phyloP scores from a whole-genome alignment of 1,140 invertebrate species.

The Dendrolimus kikuchii region DNA sequence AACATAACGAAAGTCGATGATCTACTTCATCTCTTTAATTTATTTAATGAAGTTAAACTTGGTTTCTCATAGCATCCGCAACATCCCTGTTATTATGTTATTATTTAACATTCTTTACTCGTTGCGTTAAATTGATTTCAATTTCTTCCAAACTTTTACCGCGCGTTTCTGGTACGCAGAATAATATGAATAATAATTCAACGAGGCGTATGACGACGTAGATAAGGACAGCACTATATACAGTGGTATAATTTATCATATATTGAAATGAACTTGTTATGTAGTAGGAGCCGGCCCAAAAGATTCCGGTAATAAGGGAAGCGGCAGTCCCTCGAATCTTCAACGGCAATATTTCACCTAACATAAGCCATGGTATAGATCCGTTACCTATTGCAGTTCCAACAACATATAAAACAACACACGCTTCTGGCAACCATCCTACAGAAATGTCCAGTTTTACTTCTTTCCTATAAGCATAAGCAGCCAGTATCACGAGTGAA shows the following conservation, averaged over 20 bases:
- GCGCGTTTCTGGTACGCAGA: conserved; percentile 92
- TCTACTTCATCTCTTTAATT: no score
- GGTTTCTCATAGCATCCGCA: no score
- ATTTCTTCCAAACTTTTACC: conserved; percentile 93
- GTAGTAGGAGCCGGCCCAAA: conserved; percentile 92
- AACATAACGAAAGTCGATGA: no score
- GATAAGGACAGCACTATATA: conserved; percentile 86
- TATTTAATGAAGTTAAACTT: no score
- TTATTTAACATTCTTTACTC: no score
- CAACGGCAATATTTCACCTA: conserved; percentile 90
- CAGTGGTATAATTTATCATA: conserved; percentile 77
- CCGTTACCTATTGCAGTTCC: conserved; percentile 94
- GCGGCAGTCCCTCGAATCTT: conserved; percentile 89
- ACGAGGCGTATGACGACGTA: conserved; percentile 82
- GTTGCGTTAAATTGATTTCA: conserved; percentile 79
- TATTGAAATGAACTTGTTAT: conserved; percentile 91
- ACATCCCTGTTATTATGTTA: no score
- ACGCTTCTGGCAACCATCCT: conserved; percentile 87
- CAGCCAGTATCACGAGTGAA: conserved; percentile 79
- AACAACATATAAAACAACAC: conserved; percentile 89
- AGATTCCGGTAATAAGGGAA: conserved; percentile 87
- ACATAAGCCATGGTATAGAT: conserved; percentile 95
- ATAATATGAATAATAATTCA: conserved; percentile 84
- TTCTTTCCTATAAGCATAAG: conserved; percentile 82
- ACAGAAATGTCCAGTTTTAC: conserved; percentile 68